Evolutionary conservation across 2,888 invertebrate genomes (phyloP).

Genomic region (Dexiosoma caninum): DNA sequence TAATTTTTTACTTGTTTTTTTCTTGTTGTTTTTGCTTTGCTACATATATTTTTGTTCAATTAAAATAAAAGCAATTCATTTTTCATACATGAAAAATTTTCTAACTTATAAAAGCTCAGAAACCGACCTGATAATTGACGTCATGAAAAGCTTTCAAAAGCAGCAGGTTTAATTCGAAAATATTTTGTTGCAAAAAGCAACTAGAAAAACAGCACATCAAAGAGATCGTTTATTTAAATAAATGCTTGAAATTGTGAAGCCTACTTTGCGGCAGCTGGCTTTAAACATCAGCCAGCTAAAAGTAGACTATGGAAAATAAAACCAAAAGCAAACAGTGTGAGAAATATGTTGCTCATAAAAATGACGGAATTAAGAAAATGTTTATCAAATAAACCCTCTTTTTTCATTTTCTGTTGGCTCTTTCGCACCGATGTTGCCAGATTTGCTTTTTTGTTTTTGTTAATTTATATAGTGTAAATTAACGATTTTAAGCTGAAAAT

Average conservation of each 20-base stretch:
- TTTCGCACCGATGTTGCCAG: neutral
- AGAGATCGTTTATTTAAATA: neutral
- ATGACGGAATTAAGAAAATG: neutral
- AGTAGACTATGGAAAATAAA: constrained; percentile 51
- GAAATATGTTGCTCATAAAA: constrained; percentile 26
- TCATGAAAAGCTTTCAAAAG: constrained; percentile 36
- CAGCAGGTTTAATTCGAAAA: neutral
- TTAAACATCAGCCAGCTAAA: constrained; percentile 21
- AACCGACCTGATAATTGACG: constrained; percentile 32
- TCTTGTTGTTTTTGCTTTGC: constrained; percentile 32
- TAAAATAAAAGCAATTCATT: constrained; percentile 44
- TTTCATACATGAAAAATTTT: neutral
- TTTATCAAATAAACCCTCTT: neutral
- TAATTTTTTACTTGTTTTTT: neutral
- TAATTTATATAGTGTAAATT: too few species aligned
- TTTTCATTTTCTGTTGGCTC: neutral
- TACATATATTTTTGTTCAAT: constrained; percentile 44
- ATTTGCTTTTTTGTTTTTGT: too few species aligned
- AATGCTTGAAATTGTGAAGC: constrained; percentile 4
- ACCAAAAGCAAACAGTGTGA: neutral
- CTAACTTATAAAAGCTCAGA: constrained; percentile 37
- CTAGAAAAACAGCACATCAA: neutral
- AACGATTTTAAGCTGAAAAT: too few species aligned
- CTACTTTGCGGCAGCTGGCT: constrained; percentile 27
- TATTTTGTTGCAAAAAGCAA: neutral